phyloP scores from a whole-genome alignment of 2,797 vertebrate genomes.

The Echeneis naucrates region DNA sequence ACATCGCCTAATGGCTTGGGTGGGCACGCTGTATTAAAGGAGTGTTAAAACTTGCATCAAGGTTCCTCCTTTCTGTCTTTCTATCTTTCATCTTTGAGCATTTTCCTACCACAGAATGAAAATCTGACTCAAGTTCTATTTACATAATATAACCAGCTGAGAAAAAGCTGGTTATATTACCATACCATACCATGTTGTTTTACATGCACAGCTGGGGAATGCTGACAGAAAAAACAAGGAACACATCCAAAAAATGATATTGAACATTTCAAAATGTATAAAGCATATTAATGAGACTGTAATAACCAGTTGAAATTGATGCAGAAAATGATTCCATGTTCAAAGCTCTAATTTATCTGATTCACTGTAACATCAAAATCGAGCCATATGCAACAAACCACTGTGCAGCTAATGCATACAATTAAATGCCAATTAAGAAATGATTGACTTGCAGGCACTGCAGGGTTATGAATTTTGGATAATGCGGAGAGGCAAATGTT shows the following conservation, averaged over 20 bases:
- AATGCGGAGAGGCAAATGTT: conserved; percentile 38
- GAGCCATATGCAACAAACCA: conserved; percentile 40
- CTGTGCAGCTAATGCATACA: conserved; percentile 50
- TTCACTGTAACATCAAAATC: conserved; percentile 51
- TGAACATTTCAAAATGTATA: conserved; percentile 12
- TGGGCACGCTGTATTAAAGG: conserved; percentile 58
- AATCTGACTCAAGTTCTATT: conserved; percentile 6
- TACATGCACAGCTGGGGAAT: conserved; percentile 14
- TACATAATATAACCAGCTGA: conserved; percentile 13
- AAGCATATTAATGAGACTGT: conserved; percentile 39
- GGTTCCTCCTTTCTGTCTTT: conserved; percentile 16
- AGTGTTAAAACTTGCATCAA: conserved; percentile 52
- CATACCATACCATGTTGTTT: too few species aligned
- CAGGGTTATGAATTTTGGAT: conserved; percentile 30
- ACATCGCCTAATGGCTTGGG: conserved; percentile 60
- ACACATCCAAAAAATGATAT: conserved; percentile 1
- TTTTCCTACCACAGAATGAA: conserved; percentile 25
- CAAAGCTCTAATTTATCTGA: conserved; percentile 53
- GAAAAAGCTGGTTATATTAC: too few species aligned
- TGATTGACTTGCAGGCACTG: conserved; percentile 42
- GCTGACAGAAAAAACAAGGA: conserved; percentile 7
- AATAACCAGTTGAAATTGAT: conserved; percentile 50
- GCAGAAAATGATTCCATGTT: conserved; percentile 45
- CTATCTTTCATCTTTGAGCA: conserved; percentile 1
- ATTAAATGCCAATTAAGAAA: conserved; percentile 53